Conservation (phyloP, 2,797 vertebrate genomes). For the Platyrinchus mystaceus region DNA sequence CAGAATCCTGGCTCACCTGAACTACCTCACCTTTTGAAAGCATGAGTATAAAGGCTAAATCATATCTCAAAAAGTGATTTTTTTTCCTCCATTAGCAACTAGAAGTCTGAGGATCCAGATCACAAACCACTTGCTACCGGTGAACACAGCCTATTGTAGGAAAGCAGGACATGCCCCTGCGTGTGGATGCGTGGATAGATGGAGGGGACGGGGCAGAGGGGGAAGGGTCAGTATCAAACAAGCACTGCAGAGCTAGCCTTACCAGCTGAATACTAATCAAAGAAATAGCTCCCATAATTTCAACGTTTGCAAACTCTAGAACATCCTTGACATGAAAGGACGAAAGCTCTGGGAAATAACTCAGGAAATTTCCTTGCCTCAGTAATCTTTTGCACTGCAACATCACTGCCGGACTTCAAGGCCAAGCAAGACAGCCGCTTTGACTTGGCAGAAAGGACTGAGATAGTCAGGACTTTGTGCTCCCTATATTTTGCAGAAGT, state of each 20-base stretch:
- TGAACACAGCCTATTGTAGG: not conserved
- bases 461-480: not conserved
- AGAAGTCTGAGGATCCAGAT: not conserved
- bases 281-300: not conserved
- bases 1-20: slow-evolving; percentile 61
- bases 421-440: not conserved
- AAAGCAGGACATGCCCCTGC: not conserved
- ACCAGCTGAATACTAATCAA: slow-evolving; percentile 80
- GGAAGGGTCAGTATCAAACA: slow-evolving; percentile 51
- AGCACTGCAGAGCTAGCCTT: slow-evolving; percentile 73
- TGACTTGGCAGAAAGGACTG: not conserved
- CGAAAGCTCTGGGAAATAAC: not conserved
- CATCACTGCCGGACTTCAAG: not conserved
- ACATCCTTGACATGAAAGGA: not conserved
- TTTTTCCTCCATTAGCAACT: not conserved
- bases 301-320: slow-evolving; percentile 25
- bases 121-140: not conserved
- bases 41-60: slow-evolving; percentile 10
- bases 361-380: not conserved
- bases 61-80: not conserved
- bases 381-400: not conserved
- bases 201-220: not conserved
- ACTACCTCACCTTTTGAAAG: slow-evolving; percentile 52
- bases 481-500: not conserved
- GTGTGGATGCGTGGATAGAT: not conserved